phyloP scores from a whole-genome alignment of 2,888 invertebrate genomes.

The Julus scandinavius region DNA sequence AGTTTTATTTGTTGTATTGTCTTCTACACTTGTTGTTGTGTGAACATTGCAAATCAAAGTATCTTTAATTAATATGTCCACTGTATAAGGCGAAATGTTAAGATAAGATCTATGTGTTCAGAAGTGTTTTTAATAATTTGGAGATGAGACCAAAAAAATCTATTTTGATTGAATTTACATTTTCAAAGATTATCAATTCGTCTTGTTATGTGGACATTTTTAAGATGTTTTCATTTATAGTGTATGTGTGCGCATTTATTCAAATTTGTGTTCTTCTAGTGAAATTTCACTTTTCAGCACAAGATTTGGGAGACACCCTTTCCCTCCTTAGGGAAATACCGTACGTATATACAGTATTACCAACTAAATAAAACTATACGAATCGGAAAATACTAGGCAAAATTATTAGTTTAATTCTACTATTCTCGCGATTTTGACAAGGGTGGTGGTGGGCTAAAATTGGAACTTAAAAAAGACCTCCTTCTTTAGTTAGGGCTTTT shows the following conservation, averaged over 20 bases:
- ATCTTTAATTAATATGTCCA: no score
- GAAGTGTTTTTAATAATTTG: no score
- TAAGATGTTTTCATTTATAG: neutral
- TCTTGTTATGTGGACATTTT: no score
- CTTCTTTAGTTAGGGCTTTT: neutral
- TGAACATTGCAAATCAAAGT: no score
- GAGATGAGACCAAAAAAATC: no score
- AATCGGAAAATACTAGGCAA: neutral
- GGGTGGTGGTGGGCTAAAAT: neutral
- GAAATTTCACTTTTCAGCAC: constrained; percentile 4
- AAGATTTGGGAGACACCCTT: neutral
- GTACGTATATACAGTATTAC: neutral
- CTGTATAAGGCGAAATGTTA: no score
- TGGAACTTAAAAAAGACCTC: neutral
- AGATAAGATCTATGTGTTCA: no score
- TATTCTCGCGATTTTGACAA: neutral
- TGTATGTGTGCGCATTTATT: neutral
- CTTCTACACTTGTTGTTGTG: no score
- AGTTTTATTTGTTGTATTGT: no score
- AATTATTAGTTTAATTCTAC: neutral
- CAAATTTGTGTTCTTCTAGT: constrained; percentile 10
- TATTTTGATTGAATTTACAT: no score
- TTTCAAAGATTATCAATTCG: no score
- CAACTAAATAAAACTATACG: neutral
- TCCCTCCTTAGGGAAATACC: constrained; percentile 2